Conservation (phyloP, 2,113 vertebrate species). For the Propithecus coquereli region DNA sequence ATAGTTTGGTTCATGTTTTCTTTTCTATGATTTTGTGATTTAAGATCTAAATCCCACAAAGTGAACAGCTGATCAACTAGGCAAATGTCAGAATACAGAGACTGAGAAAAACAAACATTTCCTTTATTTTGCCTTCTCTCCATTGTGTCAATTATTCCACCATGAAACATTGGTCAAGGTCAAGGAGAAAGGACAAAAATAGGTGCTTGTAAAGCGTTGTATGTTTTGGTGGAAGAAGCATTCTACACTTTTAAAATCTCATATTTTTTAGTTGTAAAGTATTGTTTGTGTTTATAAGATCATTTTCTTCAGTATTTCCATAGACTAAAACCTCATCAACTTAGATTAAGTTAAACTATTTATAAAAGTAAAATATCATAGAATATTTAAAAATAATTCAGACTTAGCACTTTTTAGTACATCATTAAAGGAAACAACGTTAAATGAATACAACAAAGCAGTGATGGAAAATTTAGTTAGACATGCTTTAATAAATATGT, state of each 20-base stretch:
- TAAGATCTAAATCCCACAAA: neutral
- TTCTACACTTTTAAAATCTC: neutral
- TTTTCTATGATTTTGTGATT: constrained; percentile 25
- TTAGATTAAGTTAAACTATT: constrained; percentile 1
- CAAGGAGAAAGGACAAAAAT: neutral
- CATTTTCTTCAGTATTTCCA: neutral
- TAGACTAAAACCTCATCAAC: neutral
- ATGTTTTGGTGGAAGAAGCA: neutral
- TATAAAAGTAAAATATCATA: constrained; percentile 11
- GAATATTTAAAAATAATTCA: constrained; percentile 30
- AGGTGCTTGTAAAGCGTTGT: neutral
- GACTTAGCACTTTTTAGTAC: neutral
- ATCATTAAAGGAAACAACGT: constrained; percentile 6
- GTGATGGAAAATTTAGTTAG: neutral
- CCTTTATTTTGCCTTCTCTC: neutral
- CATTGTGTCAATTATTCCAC: neutral
- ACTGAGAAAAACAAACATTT: neutral
- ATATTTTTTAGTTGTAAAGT: neutral
- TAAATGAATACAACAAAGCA: neutral
- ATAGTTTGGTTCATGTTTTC: neutral
- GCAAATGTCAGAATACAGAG: neutral
- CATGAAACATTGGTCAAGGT: neutral
- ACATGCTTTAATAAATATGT: constrained; percentile 27
- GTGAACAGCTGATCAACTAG: neutral
- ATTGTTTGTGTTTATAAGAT: constrained; percentile 10